Base-by-base conservation (phyloP, 2,797 vertebrate species). In the Antennarius maculatus region DNA sequence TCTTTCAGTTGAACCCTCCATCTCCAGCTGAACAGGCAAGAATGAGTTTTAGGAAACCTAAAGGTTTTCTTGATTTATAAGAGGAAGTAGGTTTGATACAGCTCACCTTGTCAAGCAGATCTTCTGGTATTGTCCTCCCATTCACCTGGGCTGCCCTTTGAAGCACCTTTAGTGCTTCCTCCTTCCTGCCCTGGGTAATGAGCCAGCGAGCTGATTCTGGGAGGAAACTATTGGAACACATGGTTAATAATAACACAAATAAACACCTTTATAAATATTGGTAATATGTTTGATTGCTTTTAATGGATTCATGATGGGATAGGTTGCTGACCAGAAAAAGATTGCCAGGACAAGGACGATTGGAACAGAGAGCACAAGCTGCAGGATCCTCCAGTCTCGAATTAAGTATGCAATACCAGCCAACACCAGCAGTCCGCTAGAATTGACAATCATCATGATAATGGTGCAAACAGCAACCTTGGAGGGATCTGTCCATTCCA, bases 381-480 rank as follows among this genome's bases (percentile, higher is more conserved):
- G 89, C 59, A 97, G 81, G 53, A 91, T 64, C 79, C 95, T 95
- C 96, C 96, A 98, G 84, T 94, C 84, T 0, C 28, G 92, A 58
- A 97, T 71, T 0, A 86, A 85, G 0, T 94, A 97, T 57, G 95
- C 92, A 7, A 96, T 27, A 0, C 95, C 95, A 2, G 95, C 90
- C 28, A 97, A 69, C 1, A 87, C 0, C 75, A 95, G 93, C 79
- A 93, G 86, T 2, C 95, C 95, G 0, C 92, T 0, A 5, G 94
- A 41, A 54, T 77, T 17, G 82, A 77, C 74, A 1, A 81, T 0
- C 18, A 95, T 87, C n/a, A 61, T 15, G 5, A 51, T 0, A 9
- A 16, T n/a, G 43, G 94, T 87, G 4, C 92, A 90, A 15, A 84
- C 74, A 0, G 94, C 92, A 14, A 95, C 14, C 42, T 15, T 57